These are phyloP conservation scores for Trichoplusia ni DNA, from an alignment of 1,140 invertebrate species.

Conservation along the genomic window DNA sequence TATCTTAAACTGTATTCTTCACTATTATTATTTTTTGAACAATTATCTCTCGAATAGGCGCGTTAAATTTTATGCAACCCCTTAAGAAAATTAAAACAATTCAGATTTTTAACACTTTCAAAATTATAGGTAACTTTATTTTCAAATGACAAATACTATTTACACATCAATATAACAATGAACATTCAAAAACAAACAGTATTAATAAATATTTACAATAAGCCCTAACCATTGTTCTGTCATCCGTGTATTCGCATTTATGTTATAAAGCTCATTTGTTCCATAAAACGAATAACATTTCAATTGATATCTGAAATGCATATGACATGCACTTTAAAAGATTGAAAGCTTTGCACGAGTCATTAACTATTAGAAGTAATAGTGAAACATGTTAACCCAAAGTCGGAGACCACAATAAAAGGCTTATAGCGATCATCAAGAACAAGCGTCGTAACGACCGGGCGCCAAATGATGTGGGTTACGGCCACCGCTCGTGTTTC, in stretches of 20 bases:
- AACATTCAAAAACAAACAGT: conserved; percentile 13
- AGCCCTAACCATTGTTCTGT: not conserved
- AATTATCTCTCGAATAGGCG: no score
- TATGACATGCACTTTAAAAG: not conserved
- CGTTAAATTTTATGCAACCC: no score
- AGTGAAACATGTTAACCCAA: conserved; percentile 38
- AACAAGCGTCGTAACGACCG: conserved; percentile 49
- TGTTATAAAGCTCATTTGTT: not conserved
- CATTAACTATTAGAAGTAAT: conserved; percentile 26
- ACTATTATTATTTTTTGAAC: conserved; percentile 9
- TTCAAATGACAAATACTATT: conserved; percentile 6
- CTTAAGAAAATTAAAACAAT: no score
- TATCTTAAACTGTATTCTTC: conserved; percentile 28
- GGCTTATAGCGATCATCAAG: conserved; percentile 58
- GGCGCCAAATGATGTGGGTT: conserved; percentile 57
- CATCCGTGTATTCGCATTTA: not conserved
- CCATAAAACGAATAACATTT: conserved; percentile 8
- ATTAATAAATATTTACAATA: conserved; percentile 1
- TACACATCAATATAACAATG: conserved; percentile 22
- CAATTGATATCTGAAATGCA: conserved; percentile 20
- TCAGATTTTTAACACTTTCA: no score
- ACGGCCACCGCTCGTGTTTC: conserved; percentile 49
- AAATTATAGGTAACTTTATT: not conserved
- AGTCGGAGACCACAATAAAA: conserved; percentile 58
- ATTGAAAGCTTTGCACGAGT: conserved; percentile 16